Conservation (phyloP, 2,113 vertebrate species). For the Carassius auratus region DNA sequence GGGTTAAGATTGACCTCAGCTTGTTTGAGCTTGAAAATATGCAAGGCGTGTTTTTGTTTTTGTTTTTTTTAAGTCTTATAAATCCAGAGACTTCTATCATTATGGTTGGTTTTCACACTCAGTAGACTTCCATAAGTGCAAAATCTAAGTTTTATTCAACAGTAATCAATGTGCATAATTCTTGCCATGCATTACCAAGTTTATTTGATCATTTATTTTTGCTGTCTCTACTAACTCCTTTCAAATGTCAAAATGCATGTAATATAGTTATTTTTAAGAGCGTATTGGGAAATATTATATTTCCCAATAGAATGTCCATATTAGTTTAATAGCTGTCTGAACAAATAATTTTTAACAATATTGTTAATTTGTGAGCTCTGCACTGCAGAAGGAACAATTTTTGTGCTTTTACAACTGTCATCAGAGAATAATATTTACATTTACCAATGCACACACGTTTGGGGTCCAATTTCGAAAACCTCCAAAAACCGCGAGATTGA, state of each 20-base stretch:
- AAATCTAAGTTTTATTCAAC: background rate
- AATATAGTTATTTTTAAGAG: too few relatives aligned
- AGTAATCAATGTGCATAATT: too few relatives aligned
- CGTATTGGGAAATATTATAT: background rate
- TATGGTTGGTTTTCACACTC: background rate
- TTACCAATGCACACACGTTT: background rate
- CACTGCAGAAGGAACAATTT: background rate
- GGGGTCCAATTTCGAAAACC: background rate
- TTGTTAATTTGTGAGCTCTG: background rate
- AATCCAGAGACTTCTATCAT: background rate
- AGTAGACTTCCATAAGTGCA: background rate
- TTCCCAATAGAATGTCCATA: background rate
- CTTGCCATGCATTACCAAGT: too few relatives aligned
- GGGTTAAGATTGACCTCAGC: constrained; percentile 16
- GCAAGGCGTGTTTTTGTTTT: too few relatives aligned
- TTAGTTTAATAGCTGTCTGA: background rate
- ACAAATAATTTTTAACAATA: background rate
- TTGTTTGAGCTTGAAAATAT: background rate
- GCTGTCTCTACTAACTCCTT: too few relatives aligned
- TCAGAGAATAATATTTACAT: too few relatives aligned
- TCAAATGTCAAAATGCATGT: too few relatives aligned
- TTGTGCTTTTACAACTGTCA: background rate
- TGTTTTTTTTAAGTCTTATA: background rate
- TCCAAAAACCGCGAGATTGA: background rate
- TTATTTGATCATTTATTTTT: too few relatives aligned